Evolutionary conservation across 2,888 invertebrate species (phyloP).

Genomic region (Tenthredo distinguenda): DNA sequence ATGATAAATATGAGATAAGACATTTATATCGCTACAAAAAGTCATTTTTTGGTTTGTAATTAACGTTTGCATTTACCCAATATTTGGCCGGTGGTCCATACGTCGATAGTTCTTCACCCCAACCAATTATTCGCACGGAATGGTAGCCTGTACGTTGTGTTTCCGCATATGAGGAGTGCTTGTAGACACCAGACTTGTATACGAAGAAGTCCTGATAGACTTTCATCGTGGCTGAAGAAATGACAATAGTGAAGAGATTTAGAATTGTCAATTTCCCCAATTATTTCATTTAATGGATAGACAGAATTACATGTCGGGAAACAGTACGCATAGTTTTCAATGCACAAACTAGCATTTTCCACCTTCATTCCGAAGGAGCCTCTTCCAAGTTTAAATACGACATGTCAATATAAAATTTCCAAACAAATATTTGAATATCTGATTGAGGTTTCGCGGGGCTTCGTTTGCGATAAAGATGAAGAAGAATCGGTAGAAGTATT

Average conservation of each 20-base stretch:
- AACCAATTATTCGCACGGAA: slow-evolving; percentile 95
- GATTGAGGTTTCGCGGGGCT: background rate
- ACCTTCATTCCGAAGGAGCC: too few relatives aligned
- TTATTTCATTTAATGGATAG: background rate
- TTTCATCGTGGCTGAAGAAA: slow-evolving; percentile 89
- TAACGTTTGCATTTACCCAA: slow-evolving; percentile 85
- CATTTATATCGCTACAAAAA: slow-evolving; percentile 18
- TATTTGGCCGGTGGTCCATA: slow-evolving; percentile 84
- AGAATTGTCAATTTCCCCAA: background rate
- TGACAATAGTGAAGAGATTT: background rate
- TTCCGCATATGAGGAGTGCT: slow-evolving; percentile 81
- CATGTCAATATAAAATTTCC: too few relatives aligned
- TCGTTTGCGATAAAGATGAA: background rate
- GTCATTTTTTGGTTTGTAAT: background rate
- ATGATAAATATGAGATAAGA: slow-evolving; percentile 31
- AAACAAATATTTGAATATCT: background rate
- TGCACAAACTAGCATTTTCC: background rate
- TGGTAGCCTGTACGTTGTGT: slow-evolving; percentile 85
- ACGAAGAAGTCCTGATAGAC: slow-evolving; percentile 96
- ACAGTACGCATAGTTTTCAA: background rate
- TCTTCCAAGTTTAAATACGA: too few relatives aligned
- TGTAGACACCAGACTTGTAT: slow-evolving; percentile 92
- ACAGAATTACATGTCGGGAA: background rate
- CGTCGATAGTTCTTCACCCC: slow-evolving; percentile 88
- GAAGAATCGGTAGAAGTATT: background rate